Evolutionary conservation across 2,113 vertebrate genomes (phyloP).

Genomic region (Scartelaos histophorus): DNA sequence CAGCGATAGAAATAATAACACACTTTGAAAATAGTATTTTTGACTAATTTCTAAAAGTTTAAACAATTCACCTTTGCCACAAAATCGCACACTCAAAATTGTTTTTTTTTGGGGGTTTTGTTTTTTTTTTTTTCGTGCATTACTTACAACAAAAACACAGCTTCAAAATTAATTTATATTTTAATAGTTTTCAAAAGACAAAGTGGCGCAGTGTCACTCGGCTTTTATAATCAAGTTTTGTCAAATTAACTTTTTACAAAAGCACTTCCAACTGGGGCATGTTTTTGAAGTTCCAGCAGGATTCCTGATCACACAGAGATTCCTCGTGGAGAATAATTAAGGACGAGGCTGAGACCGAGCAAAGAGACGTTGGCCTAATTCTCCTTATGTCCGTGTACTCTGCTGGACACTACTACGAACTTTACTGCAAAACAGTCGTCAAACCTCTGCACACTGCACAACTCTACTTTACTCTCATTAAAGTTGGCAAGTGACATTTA

Average conservation of each 20-base stretch:
- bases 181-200: conserved; percentile 12
- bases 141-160: neutral
- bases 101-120: too few relatives aligned
- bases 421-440: conserved; percentile 63
- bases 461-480: conserved; percentile 73
- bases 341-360: conserved; percentile 9
- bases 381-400: conserved; percentile 53
- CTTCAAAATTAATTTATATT: neutral
- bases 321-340: conserved; percentile 49
- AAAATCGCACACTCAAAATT: too few relatives aligned
- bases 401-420: conserved; percentile 47
- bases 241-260: neutral
- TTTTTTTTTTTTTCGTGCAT: too few relatives aligned
- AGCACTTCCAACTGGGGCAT: neutral
- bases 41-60: too few relatives aligned
- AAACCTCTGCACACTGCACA: conserved; percentile 56
- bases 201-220: neutral
- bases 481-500: conserved; percentile 76
- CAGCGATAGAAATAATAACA: too few relatives aligned
- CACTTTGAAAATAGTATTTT: too few relatives aligned
- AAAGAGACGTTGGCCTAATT: conserved; percentile 23
- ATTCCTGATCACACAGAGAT: conserved; percentile 27
- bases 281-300: conserved; percentile 6
- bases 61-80: too few relatives aligned
- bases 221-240: neutral